These are phyloP conservation scores for Carcina quercana DNA, from an alignment of 2,888 invertebrate genomes.

Conservation along the genomic window DNA sequence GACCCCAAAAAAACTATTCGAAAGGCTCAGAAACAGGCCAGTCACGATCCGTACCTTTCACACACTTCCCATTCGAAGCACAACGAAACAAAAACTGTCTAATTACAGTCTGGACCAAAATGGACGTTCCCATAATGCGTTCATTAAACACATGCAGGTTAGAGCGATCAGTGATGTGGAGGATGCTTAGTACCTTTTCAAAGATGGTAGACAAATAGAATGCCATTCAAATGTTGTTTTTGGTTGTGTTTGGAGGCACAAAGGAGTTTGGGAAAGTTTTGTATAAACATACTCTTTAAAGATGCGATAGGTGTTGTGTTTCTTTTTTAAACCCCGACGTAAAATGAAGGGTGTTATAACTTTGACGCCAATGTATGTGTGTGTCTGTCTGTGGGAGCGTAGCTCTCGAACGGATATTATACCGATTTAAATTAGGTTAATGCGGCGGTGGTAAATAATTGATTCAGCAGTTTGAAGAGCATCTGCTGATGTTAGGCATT, in stretches of 20 bases:
- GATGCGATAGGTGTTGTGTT: too few species aligned
- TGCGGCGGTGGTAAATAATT: too few species aligned
- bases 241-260: not conserved
- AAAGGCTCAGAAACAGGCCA: conserved; percentile 22
- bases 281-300: too few species aligned
- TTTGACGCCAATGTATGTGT: too few species aligned
- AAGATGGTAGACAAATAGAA: conserved; percentile 15
- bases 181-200: conserved; percentile 39
- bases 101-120: conserved; percentile 33
- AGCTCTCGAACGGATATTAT: too few species aligned
- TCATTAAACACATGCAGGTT: conserved; percentile 36
- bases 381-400: too few species aligned
- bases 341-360: too few species aligned
- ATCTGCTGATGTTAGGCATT: too few species aligned
- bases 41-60: conserved; percentile 41
- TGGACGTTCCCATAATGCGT: conserved; percentile 31
- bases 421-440: too few species aligned
- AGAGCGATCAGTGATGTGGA: conserved; percentile 42
- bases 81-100: conserved; percentile 37
- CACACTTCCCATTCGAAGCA: conserved; percentile 38
- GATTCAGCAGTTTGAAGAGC: too few species aligned
- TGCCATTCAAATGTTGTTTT: not conserved
- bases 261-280: too few species aligned
- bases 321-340: too few species aligned
- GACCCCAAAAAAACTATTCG: conserved; percentile 30